Base-by-base conservation (phyloP, 2,888 invertebrate genomes). In the Tetragnatha montana region DNA sequence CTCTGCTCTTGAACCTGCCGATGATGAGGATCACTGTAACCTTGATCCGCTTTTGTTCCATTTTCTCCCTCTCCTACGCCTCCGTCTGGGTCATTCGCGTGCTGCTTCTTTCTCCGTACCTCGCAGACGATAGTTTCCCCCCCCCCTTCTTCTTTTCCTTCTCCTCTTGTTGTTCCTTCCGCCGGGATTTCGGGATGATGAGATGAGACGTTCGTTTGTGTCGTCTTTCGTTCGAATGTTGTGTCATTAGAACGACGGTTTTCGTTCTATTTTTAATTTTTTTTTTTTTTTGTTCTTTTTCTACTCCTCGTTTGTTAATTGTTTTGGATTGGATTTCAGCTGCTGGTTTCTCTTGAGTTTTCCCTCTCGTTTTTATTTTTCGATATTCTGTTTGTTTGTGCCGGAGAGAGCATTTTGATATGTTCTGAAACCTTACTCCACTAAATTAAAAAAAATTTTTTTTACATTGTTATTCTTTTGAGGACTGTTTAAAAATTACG, bases 21-120 rank as follows among this genome's bases (percentile, higher is more conserved):
- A 35, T 35, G 35, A 35, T 1, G 35, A 35, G 35, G 35, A 60
- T 60, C 60, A 60, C 60, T 22, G 71, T 70, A 85, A 76, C 85
- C 85, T 85, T 78, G 71, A 79, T 85, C 85, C 71, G 35, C 78
- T 76, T 4, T 35, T 4, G 35, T 35, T 76, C 70, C 85, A 76
- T 49, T 68, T n/a, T 78, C 85, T 50, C 78, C n/a, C 85, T 50
- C 71, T 51, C 50, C 73, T 47, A 69, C 81, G 12, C 69, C 70
- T 81, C 81, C 81, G 89, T 89, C 89, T 81, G 89, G 89, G 89
- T 89, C 85, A 89, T 85, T 89, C 89, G 85, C 89, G 89, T 89
- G 89, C 84, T 81, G 71, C 76, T 81, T 35, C n/a, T n/a, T n/a
- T n/a, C n/a, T 50, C 70, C 88, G 82, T 35, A 70, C 35, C 78